Evolutionary conservation across 2,797 vertebrate genomes (phyloP).

Genomic region (Eulemur coronatus): DNA sequence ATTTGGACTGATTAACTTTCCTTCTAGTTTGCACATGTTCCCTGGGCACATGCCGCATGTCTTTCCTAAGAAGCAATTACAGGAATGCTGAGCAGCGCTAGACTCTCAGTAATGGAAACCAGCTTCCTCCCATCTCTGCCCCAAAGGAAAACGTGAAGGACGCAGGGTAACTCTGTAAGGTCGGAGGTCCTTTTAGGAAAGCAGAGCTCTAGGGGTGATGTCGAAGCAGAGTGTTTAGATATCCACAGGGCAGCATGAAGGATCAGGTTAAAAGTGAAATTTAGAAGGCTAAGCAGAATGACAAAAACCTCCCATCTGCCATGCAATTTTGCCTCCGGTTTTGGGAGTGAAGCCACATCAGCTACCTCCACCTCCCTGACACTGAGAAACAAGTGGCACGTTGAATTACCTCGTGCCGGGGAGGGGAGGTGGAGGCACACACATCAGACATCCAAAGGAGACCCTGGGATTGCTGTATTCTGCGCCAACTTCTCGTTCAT

Average conservation of each 20-base stretch:
- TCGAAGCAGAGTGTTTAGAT: not conserved
- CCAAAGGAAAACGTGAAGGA: not conserved
- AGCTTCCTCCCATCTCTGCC: not conserved
- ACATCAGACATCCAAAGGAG: not conserved
- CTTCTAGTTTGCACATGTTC: not conserved
- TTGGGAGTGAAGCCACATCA: not conserved
- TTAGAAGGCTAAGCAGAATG: not conserved
- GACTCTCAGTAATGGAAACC: not conserved
- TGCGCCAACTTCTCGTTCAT: not conserved
- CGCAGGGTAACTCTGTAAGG: not conserved
- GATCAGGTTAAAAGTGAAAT: not conserved
- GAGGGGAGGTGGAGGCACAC: not conserved
- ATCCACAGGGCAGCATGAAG: not conserved
- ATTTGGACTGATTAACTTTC: not conserved
- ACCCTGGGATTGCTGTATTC: too few species aligned
- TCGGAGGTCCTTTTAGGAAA: not conserved
- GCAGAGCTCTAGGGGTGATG: not conserved
- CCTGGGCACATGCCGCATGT: not conserved
- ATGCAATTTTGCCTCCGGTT: not conserved
- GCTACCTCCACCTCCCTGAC: not conserved
- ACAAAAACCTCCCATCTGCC: not conserved
- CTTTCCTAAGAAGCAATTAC: not conserved
- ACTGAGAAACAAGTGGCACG: not conserved
- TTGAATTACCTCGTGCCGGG: not conserved
- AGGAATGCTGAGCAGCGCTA: not conserved